Base-by-base conservation (phyloP, 2,113 vertebrate species). In the Ellobius talpinus region DNA sequence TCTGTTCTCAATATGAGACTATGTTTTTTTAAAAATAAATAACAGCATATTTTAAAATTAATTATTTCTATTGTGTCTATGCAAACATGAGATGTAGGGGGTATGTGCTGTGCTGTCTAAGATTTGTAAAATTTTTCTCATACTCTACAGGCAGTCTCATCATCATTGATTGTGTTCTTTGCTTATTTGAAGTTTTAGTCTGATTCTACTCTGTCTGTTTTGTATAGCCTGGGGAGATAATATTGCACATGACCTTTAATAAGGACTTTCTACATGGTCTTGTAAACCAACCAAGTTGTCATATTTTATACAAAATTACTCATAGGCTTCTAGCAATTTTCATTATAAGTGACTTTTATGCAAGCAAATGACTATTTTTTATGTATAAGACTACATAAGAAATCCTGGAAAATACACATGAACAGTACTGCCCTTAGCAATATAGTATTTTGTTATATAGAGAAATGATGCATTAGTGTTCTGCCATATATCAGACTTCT, bases 201-300 rank as follows among this genome's bases (percentile, higher is more conserved):
- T 81, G 10, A 61, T 61, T 9, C 14, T 21, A 2, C n/a, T 39
- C 5, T 50, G 10, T 73, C 65, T 81, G 17, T 72, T 81, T 50
- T 81, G 50, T 50, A 13, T 17, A 85, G 63, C 19, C 70, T 45
- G 39, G 9, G 23, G 36, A 55, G 39, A 4, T 31, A 70, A 26
- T 81, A 89, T 95, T 82, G 5, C 65, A 78, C 73, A 87, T 91
- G 5, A 2, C 11, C 29, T 93, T 89, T 90, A 78, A 31, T 90
- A 93, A 95, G 45, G 0, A 9, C 21, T 29, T 23, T 26, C 33
- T 17, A 47, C 33, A 63, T 70, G 70, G 24, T 10, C 39, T 96
- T 82, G 87, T 29, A 55, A 95, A 73, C 11, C 82, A 86, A 0
- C 21, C 29, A 87, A 16, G 45, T 52, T 91, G 58, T 4, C 73